Evolutionary conservation across 2,888 invertebrate genomes (phyloP).

Genomic region (Magallana nippona): DNA sequence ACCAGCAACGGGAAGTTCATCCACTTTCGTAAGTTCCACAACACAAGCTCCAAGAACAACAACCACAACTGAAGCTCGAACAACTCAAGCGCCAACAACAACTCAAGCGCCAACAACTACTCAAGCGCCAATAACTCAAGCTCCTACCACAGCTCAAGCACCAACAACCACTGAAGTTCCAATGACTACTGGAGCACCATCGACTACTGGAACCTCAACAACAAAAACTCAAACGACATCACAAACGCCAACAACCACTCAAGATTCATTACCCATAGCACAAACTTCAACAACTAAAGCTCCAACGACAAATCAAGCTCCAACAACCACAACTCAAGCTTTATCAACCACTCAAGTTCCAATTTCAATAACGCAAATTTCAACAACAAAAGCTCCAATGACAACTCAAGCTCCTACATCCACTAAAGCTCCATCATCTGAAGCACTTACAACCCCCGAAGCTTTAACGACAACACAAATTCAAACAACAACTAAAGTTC

Average conservation of each 20-base stretch:
- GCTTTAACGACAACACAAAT: conserved; percentile 6
- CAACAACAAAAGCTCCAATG: not conserved
- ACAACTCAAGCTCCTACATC: not conserved
- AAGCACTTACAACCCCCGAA: not conserved
- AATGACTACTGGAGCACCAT: not conserved
- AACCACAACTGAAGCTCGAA: conserved; percentile 16
- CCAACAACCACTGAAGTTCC: conserved; percentile 2
- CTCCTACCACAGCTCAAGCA: not conserved
- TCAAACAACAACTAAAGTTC: not conserved
- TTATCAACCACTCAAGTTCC: conserved; percentile 1
- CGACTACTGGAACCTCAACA: not conserved
- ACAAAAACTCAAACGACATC: not conserved
- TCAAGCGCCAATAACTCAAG: not conserved
- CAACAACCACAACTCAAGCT: conserved; percentile 40
- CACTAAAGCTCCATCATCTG: not conserved
- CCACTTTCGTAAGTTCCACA: conserved; percentile 25
- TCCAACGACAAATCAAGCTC: not conserved
- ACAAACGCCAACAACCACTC: not conserved
- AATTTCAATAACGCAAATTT: not conserved
- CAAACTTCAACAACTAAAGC: not conserved
- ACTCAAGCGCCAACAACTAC: conserved; percentile 3
- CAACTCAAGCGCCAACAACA: conserved; percentile 29
- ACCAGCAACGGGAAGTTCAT: not conserved
- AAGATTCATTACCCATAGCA: not conserved
- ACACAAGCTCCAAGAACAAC: conserved; percentile 38